Conservation (phyloP, 2,797 vertebrate genomes). For the Lepus oiostolus region DNA sequence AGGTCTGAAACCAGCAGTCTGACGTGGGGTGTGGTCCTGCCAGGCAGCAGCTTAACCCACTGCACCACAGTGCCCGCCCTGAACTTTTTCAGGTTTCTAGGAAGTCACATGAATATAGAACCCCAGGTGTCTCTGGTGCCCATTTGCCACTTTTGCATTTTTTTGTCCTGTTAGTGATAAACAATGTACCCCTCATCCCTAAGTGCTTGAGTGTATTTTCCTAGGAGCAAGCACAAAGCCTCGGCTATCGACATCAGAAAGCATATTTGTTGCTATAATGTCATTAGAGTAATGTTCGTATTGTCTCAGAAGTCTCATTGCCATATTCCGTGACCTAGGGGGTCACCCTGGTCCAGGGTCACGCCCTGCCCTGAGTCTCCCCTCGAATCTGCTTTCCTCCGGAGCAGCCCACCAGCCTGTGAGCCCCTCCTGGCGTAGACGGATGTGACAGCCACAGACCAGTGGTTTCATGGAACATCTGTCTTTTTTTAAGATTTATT, state of each 20-base stretch:
- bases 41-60: no score
- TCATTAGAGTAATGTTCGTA: rapidly evolving
- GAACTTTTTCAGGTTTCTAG: background rate
- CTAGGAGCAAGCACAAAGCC: background rate
- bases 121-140: background rate
- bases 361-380: no score
- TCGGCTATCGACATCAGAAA: background rate
- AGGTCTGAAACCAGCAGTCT: no score
- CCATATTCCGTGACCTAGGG: no score
- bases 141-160: background rate
- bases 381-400: background rate
- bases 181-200: background rate
- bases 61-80: no score
- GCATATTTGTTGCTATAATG: rapidly evolving
- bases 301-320: background rate
- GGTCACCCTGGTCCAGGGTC: background rate
- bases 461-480: background rate
- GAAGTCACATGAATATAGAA: background rate
- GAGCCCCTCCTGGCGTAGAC: background rate
- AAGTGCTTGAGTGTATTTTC: background rate
- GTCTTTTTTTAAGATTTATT: no score
- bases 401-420: background rate
- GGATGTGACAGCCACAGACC: background rate
- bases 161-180: background rate
- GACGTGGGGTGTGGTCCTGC: no score